These are phyloP conservation scores for Scotopteryx bipunctaria DNA, from an alignment of 2,888 invertebrate species.

Conservation along the genomic window DNA sequence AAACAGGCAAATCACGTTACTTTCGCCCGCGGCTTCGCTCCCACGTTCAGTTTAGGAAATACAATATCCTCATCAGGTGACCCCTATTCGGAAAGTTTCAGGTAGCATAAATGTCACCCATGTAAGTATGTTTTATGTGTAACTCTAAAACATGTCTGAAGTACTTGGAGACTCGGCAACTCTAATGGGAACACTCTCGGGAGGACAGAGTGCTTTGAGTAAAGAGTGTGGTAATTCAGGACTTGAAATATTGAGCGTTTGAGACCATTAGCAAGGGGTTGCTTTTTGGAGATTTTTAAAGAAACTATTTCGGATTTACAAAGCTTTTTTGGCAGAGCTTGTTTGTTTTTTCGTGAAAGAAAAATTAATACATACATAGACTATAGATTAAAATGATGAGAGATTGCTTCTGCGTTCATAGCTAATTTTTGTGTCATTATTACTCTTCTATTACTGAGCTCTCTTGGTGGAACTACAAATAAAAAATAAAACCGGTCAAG, in stretches of 20 bases:
- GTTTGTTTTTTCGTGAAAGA: no score
- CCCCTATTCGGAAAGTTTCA: constrained; percentile 94
- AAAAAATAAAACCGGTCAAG: no score
- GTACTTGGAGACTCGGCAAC: constrained; percentile 30
- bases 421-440: no score
- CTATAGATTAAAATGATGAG: no score
- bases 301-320: constrained; percentile 2
- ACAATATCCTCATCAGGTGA: constrained; percentile 9
- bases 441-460: no score
- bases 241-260: constrained; percentile 38
- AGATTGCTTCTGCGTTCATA: no score
- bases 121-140: constrained; percentile 86
- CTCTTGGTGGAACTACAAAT: no score
- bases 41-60: constrained; percentile 78
- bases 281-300: constrained; percentile 15
- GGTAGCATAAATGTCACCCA: constrained; percentile 97
- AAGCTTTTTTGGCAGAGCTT: not conserved
- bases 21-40: no score
- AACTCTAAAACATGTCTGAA: constrained; percentile 34
- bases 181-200: constrained; percentile 33
- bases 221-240: constrained; percentile 34
- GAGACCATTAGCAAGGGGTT: constrained; percentile 25
- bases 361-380: no score
- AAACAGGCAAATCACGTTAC: no score
- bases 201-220: constrained; percentile 35